These are phyloP conservation scores for Malurus leucopterus DNA, from an alignment of 2,797 vertebrate species.

Conservation along the genomic window DNA sequence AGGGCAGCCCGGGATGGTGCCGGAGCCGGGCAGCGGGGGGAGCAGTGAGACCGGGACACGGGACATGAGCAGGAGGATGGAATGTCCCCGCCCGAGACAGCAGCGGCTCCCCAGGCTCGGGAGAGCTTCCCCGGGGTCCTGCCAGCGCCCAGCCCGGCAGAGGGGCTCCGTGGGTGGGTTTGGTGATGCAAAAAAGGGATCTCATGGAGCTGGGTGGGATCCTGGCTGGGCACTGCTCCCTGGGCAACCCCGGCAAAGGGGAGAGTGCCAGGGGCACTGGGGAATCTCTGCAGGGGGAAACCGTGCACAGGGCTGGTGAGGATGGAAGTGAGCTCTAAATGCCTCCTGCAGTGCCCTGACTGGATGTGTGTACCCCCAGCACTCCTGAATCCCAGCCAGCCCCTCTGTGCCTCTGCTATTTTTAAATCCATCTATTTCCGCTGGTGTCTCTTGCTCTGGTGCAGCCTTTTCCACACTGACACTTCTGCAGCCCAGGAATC, in stretches of 20 bases:
- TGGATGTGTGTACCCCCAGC: not conserved
- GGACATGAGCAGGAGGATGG: rapidly evolving
- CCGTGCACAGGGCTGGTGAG: not conserved
- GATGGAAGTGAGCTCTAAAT: not conserved
- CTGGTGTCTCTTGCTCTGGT: not conserved
- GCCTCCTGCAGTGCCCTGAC: rapidly evolving
- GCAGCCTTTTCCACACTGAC: not conserved
- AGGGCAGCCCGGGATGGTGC: not conserved
- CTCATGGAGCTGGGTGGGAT: rapidly evolving
- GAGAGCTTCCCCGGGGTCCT: not conserved
- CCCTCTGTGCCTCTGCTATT: not conserved
- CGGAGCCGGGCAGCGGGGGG: not conserved
- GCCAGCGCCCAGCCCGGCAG: not conserved
- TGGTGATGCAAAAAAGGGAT: not conserved
- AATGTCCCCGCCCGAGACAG: not conserved
- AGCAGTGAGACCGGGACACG: not conserved
- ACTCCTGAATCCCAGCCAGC: not conserved
- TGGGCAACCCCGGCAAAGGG: rapidly evolving
- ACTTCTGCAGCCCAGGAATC: not conserved
- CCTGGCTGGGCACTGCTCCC: not conserved
- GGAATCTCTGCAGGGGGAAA: not conserved
- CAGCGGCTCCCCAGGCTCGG: not conserved
- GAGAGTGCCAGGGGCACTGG: rapidly evolving
- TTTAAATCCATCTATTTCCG: not conserved
- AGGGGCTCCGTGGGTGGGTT: no score